Conservation (phyloP, 2,797 vertebrate species). For the Rhinatrema bivittatum region DNA sequence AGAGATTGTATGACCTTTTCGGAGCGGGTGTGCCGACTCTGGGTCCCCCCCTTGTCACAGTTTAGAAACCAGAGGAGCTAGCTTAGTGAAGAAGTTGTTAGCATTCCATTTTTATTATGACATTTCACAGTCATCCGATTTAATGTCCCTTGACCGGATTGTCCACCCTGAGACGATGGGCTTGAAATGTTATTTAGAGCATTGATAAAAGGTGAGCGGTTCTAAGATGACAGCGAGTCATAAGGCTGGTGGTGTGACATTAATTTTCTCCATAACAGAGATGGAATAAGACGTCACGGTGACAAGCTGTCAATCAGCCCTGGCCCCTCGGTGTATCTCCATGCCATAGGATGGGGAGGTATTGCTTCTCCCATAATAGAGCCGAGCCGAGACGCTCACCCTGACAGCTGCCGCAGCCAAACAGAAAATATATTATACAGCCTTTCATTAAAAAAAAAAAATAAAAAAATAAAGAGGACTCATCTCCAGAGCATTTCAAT, state of each 20-base stretch:
- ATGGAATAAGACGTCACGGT: conserved; percentile 94
- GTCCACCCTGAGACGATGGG: conserved; percentile 79
- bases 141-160: conserved; percentile 87
- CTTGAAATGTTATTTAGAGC: conserved; percentile 91
- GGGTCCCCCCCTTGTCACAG: conserved; percentile 71
- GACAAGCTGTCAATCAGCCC: conserved; percentile 95
- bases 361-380: conserved; percentile 75
- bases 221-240: conserved; percentile 93
- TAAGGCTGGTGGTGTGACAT: conserved; percentile 80
- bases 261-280: conserved; percentile 89
- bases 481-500: conserved; percentile 83
- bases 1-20: conserved; percentile 82
- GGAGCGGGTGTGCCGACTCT: conserved; percentile 80
- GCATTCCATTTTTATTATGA: conserved; percentile 87
- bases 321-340: conserved; percentile 65
- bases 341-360: conserved; percentile 66
- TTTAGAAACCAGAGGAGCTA: conserved; percentile 75
- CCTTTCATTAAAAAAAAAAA: conserved; percentile 89
- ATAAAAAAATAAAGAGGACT: conserved; percentile 85
- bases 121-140: conserved; percentile 86
- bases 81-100: conserved; percentile 78
- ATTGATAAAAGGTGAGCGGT: conserved; percentile 95
- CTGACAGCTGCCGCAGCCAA: conserved; percentile 72
- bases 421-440: conserved; percentile 84
- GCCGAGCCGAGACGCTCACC: conserved; percentile 65